Conservation (phyloP, 2,797 vertebrate genomes). For the Botia almorhae region DNA sequence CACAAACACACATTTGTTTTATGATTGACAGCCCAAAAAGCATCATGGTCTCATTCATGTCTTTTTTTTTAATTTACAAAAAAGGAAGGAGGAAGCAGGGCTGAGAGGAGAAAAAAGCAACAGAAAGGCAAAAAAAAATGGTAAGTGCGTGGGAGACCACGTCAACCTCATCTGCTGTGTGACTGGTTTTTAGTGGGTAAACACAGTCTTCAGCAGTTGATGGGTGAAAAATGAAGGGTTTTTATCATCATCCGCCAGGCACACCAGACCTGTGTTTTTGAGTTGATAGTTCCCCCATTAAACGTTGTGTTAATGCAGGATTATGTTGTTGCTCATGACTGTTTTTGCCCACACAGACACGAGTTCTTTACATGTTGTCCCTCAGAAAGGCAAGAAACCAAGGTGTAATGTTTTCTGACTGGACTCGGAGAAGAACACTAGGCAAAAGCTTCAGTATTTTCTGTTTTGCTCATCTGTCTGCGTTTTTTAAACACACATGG, state of each 20-base stretch:
- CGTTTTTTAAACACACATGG: neutral
- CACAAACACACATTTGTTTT: neutral
- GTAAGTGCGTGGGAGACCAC: conserved; percentile 35
- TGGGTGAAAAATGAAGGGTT: conserved; percentile 20
- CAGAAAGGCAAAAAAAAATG: neutral
- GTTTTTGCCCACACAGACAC: conserved; percentile 27
- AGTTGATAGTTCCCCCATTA: conserved; percentile 8
- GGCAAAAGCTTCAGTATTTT: conserved; percentile 6
- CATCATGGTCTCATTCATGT: conserved; percentile 25
- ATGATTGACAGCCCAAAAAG: neutral
- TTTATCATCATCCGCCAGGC: conserved; percentile 48
- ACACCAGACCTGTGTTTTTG: neutral
- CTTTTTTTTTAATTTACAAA: neutral
- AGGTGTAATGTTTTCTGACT: conserved; percentile 27
- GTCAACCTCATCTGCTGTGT: conserved; percentile 21
- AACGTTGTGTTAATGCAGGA: conserved; percentile 20
- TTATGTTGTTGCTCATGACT: conserved; percentile 33
- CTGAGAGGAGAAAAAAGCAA: neutral
- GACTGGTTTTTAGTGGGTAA: conserved; percentile 46
- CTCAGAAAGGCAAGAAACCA: conserved; percentile 32
- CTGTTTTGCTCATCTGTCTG: conserved; percentile 13
- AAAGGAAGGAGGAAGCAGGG: neutral
- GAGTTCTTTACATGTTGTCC: conserved; percentile 44
- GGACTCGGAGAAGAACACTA: neutral
- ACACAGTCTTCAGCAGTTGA: conserved; percentile 20